Conservation (phyloP, 1,140 invertebrate species). For the Rhyzopertha dominica region DNA sequence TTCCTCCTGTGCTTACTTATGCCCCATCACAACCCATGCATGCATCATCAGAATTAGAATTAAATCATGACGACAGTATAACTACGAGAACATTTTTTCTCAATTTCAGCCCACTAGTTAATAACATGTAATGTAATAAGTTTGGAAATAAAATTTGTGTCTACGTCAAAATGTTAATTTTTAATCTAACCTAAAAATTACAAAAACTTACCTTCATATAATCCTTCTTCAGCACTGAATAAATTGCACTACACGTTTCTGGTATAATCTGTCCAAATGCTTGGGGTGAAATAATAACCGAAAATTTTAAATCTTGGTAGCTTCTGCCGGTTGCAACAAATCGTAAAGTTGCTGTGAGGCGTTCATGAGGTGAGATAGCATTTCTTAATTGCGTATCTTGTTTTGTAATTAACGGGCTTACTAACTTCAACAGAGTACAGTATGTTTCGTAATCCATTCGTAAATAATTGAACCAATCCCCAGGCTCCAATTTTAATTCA, state of each 20-base stretch:
- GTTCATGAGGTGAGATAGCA: conserved; percentile 15
- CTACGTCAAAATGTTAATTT: too few species aligned
- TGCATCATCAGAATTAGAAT: too few species aligned
- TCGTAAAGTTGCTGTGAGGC: conserved; percentile 11
- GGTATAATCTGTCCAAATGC: conserved; percentile 18
- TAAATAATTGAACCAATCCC: conserved; percentile 26
- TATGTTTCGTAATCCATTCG: conserved; percentile 18
- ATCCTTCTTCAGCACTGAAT: conserved; percentile 11
- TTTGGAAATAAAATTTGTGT: too few species aligned
- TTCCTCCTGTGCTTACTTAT: too few species aligned
- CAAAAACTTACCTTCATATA: conserved; percentile 10
- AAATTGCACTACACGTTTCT: conserved; percentile 20
- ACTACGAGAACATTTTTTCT: too few species aligned
- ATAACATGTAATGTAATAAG: too few species aligned
- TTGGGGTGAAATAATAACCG: conserved; percentile 9
- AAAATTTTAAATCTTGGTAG: conserved; percentile 24
- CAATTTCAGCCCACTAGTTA: too few species aligned
- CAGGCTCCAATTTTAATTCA: conserved; percentile 24
- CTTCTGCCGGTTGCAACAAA: conserved; percentile 12
- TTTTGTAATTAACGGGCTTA: conserved; percentile 10
- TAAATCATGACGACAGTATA: too few species aligned
- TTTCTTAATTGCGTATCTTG: conserved; percentile 2
- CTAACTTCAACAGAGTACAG: conserved; percentile 12
- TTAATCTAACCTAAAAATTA: not conserved
- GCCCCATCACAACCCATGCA: too few species aligned